These are phyloP conservation scores for Heliocidaris erythrogramma DNA, from an alignment of 35 echinoderm and acorn worm genomes.

Conservation along the genomic window DNA sequence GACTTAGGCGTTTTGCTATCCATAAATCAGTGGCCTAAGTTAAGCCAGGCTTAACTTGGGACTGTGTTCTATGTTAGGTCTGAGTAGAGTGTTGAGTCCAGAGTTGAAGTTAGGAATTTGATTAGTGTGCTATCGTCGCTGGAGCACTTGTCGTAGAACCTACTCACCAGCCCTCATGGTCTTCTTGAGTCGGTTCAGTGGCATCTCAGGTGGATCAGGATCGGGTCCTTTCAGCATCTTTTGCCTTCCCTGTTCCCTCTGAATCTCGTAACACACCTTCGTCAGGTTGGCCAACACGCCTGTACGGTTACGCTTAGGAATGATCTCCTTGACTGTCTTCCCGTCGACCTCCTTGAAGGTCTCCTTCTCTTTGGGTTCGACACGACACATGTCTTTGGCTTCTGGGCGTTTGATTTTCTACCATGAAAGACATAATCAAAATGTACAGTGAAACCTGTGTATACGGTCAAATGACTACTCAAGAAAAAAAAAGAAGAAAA, in stretches of 20 bases:
- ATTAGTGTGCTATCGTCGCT: background rate
- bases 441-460: background rate
- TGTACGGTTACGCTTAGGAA: slow-evolving; percentile 13
- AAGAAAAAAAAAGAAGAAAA: too few relatives aligned
- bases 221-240: slow-evolving; percentile 5
- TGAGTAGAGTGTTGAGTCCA: too few relatives aligned
- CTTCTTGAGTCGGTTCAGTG: slow-evolving; percentile 24
- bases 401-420: slow-evolving; percentile 36
- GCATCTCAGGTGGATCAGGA: slow-evolving; percentile 23
- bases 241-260: background rate
- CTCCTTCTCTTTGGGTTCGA: background rate
- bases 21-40: too few relatives aligned
- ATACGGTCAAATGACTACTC: too few relatives aligned
- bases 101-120: too few relatives aligned
- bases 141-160: background rate
- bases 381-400: slow-evolving; percentile 21
- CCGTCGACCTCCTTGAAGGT: background rate
- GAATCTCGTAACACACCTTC: background rate
- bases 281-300: background rate
- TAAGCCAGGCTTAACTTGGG: too few relatives aligned
- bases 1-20: too few relatives aligned
- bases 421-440: background rate
- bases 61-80: too few relatives aligned
- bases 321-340: too few relatives aligned
- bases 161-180: slow-evolving; percentile 34